phyloP scores from a whole-genome alignment of 1,140 invertebrate species.

The roundworm (Caenorhabditis elegans) region WBcel235 BX284606.5:5209501-5210000 shows the following conservation, averaged over 20 bases:
- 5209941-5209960: no score
- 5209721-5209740: constrained; percentile 8
- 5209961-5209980: neutral
- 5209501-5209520: no score
- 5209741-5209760: constrained; percentile 30
- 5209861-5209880: neutral
- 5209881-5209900: no score
- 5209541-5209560: no score
- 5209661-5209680: neutral
- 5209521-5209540: no score
- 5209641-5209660: neutral
- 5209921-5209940: neutral
- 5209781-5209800: constrained; percentile 22
- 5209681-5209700: constrained; percentile 12
- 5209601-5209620: neutral
- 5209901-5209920: neutral
- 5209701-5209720: neutral
- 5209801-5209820: neutral
- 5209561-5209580: no score
- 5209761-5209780: constrained; percentile 9
- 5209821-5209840: neutral
- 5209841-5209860: neutral
- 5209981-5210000: neutral
- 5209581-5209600: neutral
- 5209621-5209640: neutral